Conservation (phyloP, 2,113 vertebrate species). For the Pandion haliaetus region DNA sequence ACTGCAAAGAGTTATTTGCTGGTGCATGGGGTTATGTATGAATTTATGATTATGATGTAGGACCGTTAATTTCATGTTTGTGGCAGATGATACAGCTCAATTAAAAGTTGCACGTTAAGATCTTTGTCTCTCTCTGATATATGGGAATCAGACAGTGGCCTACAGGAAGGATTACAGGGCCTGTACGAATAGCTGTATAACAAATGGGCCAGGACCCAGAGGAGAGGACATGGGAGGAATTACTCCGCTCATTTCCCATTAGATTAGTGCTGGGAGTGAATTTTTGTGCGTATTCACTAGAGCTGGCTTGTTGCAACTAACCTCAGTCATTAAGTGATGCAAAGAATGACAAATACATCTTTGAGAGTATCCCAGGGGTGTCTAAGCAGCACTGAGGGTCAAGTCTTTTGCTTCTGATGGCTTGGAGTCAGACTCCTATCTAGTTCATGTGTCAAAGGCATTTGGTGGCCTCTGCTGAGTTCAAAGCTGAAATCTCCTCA, state of each 20-base stretch:
- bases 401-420: not conserved
- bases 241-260: not conserved
- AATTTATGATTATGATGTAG: constrained; percentile 73
- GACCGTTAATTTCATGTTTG: constrained; percentile 68
- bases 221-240: not conserved
- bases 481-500: not conserved
- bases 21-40: constrained; percentile 59
- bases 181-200: not conserved
- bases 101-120: constrained; percentile 31
- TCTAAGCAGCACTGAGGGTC: not conserved
- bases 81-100: constrained; percentile 62
- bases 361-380: not conserved
- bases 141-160: not conserved
- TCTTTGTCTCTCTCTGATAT: not conserved
- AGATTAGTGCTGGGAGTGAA: not conserved
- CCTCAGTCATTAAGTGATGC: not conserved
- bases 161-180: not conserved
- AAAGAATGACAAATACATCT: not conserved
- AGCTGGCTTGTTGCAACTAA: not conserved
- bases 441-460: not conserved
- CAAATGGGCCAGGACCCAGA: not conserved
- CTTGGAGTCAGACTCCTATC: not conserved
- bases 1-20: constrained; percentile 64
- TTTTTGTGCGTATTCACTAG: not conserved
- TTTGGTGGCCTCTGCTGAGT: not conserved